Evolutionary conservation across 2,113 vertebrate species (phyloP).

Genomic region (Nothoprocta perdicaria): DNA sequence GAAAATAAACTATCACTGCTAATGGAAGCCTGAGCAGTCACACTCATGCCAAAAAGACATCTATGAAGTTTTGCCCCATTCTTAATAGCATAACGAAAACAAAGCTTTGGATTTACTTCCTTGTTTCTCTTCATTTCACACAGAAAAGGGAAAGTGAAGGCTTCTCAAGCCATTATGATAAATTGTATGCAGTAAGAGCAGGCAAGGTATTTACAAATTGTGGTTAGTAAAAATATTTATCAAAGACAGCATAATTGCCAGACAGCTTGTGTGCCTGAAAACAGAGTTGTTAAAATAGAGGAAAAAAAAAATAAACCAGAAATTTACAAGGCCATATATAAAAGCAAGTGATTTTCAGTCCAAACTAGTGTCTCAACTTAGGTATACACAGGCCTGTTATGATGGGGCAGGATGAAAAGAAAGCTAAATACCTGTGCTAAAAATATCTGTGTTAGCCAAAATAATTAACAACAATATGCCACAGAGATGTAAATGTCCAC

Average conservation of each 20-base stretch:
- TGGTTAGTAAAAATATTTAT: slow-evolving; percentile 44
- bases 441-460: not conserved
- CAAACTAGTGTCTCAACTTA: not conserved
- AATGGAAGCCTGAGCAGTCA: not conserved
- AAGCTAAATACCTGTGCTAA: not conserved
- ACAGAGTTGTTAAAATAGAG: not conserved
- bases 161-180: not conserved
- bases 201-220: slow-evolving; percentile 44
- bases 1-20: not conserved
- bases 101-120: not conserved
- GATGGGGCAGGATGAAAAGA: not conserved
- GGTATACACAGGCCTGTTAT: not conserved
- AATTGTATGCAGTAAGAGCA: slow-evolving; percentile 22
- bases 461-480: not conserved
- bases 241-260: slow-evolving; percentile 48
- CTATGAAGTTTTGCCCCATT: not conserved
- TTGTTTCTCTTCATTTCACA: not conserved
- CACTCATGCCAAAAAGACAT: not conserved
- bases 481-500: too few relatives aligned
- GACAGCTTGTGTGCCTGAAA: not conserved
- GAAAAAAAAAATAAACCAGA: not conserved
- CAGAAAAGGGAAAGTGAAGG: not conserved
- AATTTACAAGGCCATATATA: not conserved
- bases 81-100: not conserved
- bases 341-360: not conserved